Evolutionary conservation across 1,140 invertebrate species (phyloP).

Genomic region (Wiebesia pumilae): DNA sequence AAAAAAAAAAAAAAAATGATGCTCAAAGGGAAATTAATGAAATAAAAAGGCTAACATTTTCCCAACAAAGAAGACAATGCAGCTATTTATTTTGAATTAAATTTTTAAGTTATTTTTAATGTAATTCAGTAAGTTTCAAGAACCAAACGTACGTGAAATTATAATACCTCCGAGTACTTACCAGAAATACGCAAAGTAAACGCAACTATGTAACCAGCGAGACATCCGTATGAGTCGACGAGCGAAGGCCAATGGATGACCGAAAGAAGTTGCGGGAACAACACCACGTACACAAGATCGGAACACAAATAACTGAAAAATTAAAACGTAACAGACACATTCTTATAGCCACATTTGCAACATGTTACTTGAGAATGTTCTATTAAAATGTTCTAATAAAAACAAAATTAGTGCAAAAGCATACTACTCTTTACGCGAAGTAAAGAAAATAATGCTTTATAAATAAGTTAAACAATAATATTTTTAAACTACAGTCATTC

Average conservation of each 20-base stretch:
- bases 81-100: too few relatives aligned
- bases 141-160: neutral
- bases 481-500: neutral
- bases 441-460: slow-evolving; percentile 22
- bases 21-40: too few relatives aligned
- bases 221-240: slow-evolving; percentile 87
- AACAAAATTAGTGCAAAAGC: slow-evolving; percentile 9
- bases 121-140: neutral
- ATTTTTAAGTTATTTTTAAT: too few relatives aligned
- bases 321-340: neutral
- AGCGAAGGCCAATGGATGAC: slow-evolving; percentile 83
- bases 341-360: neutral
- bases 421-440: slow-evolving; percentile 28
- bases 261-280: slow-evolving; percentile 88
- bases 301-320: slow-evolving; percentile 80
- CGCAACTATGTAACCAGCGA: slow-evolving; percentile 81
- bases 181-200: slow-evolving; percentile 81
- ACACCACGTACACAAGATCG: slow-evolving; percentile 87
- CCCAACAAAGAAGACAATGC: too few relatives aligned
- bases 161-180: slow-evolving; percentile 54
- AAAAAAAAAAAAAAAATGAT: too few relatives aligned
- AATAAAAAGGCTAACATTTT: too few relatives aligned
- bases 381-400: neutral
- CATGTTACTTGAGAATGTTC: too few relatives aligned
- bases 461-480: neutral